These are phyloP conservation scores for Sisyra nigra DNA, from an alignment of 2,888 invertebrate genomes.

Conservation along the genomic window DNA sequence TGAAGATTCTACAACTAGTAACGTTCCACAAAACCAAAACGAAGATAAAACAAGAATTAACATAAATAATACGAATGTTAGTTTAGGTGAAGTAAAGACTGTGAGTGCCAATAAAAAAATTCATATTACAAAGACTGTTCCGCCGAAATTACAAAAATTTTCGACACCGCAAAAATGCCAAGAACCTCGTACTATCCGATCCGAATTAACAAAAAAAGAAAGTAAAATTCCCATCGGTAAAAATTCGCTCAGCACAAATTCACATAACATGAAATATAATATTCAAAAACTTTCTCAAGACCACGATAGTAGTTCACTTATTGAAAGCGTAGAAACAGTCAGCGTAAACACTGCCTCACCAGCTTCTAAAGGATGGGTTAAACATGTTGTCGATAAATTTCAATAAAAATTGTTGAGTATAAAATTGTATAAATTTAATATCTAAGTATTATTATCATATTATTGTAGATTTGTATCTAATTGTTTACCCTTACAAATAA, in stretches of 20 bases:
- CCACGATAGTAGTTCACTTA: background rate
- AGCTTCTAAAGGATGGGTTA: slow-evolving; percentile 49
- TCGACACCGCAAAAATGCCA: too few relatives aligned
- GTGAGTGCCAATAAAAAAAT: background rate
- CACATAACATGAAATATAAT: background rate
- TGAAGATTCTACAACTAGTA: background rate
- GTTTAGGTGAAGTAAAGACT: slow-evolving; percentile 4
- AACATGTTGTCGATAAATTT: slow-evolving; percentile 55
- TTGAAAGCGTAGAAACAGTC: background rate
- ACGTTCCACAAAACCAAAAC: slow-evolving; percentile 1
- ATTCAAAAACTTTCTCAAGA: background rate
- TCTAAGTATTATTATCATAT: too few relatives aligned
- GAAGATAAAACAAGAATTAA: slow-evolving; percentile 3
- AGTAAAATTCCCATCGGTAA: slow-evolving; percentile 1
- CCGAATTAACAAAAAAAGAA: background rate
- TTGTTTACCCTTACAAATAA: too few relatives aligned
- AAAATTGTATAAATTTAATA: too few relatives aligned
- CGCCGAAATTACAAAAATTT: too few relatives aligned
- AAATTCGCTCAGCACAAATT: background rate
- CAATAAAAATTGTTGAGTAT: slow-evolving; percentile 28
- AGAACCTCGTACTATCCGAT: background rate
- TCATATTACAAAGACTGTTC: too few relatives aligned
- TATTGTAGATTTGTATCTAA: too few relatives aligned
- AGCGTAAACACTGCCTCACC: slow-evolving; percentile 1
- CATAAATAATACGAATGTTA: slow-evolving; percentile 5